Conservation (phyloP, 2,888 invertebrate genomes). For the Homarus gammarus region DNA sequence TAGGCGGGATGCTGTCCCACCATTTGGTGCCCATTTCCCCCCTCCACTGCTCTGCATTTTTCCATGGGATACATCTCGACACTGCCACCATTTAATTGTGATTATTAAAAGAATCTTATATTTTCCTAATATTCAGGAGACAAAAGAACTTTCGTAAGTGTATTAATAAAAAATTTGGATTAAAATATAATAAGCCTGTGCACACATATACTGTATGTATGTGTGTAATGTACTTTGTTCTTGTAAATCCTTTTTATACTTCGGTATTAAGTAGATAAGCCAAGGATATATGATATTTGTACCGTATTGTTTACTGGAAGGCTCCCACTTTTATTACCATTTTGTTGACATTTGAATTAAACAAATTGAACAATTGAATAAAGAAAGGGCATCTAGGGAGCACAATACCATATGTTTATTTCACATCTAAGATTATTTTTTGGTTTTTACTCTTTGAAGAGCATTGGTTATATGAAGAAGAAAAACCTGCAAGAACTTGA, state of each 20-base stretch:
- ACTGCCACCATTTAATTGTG: neutral
- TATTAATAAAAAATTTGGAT: neutral
- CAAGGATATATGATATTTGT: too few species aligned
- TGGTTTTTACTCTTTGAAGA: too few species aligned
- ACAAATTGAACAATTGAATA: too few species aligned
- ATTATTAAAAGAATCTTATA: neutral
- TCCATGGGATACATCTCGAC: neutral
- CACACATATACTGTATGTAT: neutral
- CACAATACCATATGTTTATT: too few species aligned
- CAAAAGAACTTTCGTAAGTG: neutral
- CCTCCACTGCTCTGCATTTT: neutral
- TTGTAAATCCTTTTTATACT: neutral
- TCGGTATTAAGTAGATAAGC: neutral
- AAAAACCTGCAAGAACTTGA: too few species aligned
- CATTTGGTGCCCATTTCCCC: neutral
- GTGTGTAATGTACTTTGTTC: neutral
- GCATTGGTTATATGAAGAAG: too few species aligned
- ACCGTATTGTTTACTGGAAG: too few species aligned
- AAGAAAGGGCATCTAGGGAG: too few species aligned
- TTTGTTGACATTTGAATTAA: too few species aligned
- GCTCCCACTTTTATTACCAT: too few species aligned
- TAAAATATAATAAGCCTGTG: neutral
- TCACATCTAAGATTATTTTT: too few species aligned
- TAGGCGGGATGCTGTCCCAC: constrained; percentile 28
- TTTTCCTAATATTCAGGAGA: neutral